Base-by-base conservation (phyloP, 2,797 vertebrate genomes). In the Gymnothorax javanicus region DNA sequence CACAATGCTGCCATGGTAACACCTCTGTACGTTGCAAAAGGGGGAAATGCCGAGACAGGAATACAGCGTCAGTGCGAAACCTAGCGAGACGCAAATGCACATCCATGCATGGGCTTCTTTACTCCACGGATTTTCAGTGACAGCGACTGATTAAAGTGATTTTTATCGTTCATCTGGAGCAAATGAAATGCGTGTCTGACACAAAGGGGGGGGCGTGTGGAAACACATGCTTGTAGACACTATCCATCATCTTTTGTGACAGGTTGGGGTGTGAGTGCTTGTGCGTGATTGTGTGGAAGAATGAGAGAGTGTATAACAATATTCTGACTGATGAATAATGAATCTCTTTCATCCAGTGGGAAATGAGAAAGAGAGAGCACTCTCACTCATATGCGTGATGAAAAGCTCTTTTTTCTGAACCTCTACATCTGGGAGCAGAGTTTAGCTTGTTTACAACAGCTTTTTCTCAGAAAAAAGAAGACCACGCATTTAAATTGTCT, bases 1-100 rank as follows among this genome's bases (percentile, higher is more conserved):
- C 57, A 43, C 77, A 64, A 56, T 83, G 64, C 82, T 88, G 85
- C 85, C 87, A 84, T 79, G 87, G 85, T 25, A 88, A 88, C 82
- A 86, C 43, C 85, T 86, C 85, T 84, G 82, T 85, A 86, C 86
- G n/a, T 73, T 23, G 58, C 9, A 64, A 85, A 25, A 79, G n/a
- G 54, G 43, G 54, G 43, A 82, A n/a, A 50, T 81, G 23, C 15
- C 9, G 23, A 83, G 56, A 81, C 11, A 23, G 9, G 43, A 17
- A 12, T 27, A 60, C n/a, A 52, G 56, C 56, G 1, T 52, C 9
- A 27, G 23, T 33, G 15, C 52, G 50, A 43, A 56, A 52, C 33
- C 81, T 25, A 23, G 7, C 33, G 82, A 52, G 71, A 43, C 60
- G 75, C 84, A 85, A 85, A 73, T 43, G 2, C 12, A 67, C 4